Conservation (phyloP, 2,113 vertebrate genomes). For the Etheostoma spectabile region DNA sequence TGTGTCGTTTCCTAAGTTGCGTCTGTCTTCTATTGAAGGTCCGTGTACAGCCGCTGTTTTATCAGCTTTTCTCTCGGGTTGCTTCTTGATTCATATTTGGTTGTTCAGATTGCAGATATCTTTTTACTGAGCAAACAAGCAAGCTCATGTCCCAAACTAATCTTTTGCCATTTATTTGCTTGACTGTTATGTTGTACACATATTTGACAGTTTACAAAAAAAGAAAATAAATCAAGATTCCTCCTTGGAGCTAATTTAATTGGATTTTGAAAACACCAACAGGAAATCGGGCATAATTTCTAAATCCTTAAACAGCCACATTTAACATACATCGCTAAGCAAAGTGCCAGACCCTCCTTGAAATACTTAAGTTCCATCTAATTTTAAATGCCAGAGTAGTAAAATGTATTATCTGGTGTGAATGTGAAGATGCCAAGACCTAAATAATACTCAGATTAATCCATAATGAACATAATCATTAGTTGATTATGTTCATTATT, state of each 20-base stretch:
- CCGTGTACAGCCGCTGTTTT: slow-evolving; percentile 8
- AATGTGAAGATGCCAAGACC: neutral
- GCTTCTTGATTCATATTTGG: neutral
- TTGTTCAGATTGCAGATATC: slow-evolving; percentile 5
- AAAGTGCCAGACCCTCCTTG: neutral
- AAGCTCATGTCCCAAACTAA: neutral
- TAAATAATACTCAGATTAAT: neutral
- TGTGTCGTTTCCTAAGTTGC: slow-evolving; percentile 31
- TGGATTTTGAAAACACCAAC: neutral
- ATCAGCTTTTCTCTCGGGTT: neutral
- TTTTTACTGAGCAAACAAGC: neutral
- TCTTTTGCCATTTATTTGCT: neutral
- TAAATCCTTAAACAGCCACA: neutral
- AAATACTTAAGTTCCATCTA: neutral
- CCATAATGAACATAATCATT: too few relatives aligned
- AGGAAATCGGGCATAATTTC: neutral
- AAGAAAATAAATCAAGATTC: neutral
- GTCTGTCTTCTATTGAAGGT: slow-evolving; percentile 43
- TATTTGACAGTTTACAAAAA: too few relatives aligned
- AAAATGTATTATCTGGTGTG: neutral
- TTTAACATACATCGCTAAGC: neutral
- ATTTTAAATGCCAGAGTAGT: neutral
- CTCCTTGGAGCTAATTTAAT: neutral
- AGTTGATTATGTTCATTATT: neutral
- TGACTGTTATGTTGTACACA: too few relatives aligned